These are phyloP conservation scores for Drosophila birchii DNA, from an alignment of 2,888 invertebrate species.

Conservation along the genomic window DNA sequence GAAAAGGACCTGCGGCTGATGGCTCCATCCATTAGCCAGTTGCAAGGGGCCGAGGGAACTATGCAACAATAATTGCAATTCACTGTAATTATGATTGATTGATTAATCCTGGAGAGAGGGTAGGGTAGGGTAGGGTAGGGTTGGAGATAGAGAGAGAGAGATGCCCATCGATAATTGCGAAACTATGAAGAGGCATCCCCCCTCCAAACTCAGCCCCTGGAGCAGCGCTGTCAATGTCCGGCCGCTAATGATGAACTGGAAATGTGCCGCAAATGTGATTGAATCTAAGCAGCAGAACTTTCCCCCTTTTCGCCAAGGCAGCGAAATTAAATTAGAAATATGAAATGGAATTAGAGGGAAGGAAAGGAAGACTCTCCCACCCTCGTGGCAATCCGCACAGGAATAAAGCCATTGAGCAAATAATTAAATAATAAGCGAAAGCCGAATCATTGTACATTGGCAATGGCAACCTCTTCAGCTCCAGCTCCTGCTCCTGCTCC, in stretches of 20 bases:
- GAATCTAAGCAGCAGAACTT: constrained; percentile 5
- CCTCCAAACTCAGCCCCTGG: not conserved
- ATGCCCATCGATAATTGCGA: constrained; percentile 60
- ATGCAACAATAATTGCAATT: constrained; percentile 79
- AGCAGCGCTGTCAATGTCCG: constrained; percentile 69
- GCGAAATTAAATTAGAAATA: constrained; percentile 70
- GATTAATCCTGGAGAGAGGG: constrained; percentile 16
- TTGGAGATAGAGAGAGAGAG: not conserved
- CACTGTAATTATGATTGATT: constrained; percentile 79
- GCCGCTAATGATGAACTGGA: constrained; percentile 76
- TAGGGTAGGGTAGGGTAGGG: too few relatives aligned
- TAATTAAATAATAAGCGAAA: constrained; percentile 74
- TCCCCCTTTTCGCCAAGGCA: constrained; percentile 53
- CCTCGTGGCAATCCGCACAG: constrained; percentile 45
- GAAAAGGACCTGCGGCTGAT: constrained; percentile 5
- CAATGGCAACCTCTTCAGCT: constrained; percentile 41
- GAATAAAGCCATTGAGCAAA: constrained; percentile 72
- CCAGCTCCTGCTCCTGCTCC: not conserved
- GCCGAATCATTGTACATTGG: constrained; percentile 52
- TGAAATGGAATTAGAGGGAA: constrained; percentile 10
- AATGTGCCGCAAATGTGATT: constrained; percentile 60
- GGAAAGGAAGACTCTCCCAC: not conserved
- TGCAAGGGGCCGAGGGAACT: constrained; percentile 53
- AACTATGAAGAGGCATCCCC: constrained; percentile 64
- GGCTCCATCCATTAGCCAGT: constrained; percentile 49